Conservation (phyloP, 2,113 vertebrate species). For the Rhabdomys dilectus region DNA sequence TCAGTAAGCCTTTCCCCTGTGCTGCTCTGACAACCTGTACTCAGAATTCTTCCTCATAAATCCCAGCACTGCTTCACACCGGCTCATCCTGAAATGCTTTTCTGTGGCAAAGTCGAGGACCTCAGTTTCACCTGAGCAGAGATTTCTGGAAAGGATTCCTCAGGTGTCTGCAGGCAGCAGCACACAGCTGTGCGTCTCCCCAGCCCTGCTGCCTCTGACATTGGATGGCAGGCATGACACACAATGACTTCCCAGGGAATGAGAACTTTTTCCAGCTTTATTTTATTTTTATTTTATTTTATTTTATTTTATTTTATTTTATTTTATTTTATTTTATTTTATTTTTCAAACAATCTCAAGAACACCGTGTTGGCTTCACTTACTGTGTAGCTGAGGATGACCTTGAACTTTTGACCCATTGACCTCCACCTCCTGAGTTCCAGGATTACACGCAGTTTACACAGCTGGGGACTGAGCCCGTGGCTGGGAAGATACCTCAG, state of each 20-base stretch:
- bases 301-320: not conserved
- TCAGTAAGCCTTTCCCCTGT: not conserved
- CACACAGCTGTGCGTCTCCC: not conserved
- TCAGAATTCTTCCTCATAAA: not conserved
- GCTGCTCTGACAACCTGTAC: not conserved
- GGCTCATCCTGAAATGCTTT: not conserved
- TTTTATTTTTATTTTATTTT: not conserved
- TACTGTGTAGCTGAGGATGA: not conserved
- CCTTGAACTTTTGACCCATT: not conserved
- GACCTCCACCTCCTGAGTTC: not conserved
- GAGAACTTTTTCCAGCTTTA: not conserved
- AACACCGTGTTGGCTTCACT: not conserved
- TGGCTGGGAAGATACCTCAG: not conserved
- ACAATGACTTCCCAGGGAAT: not conserved
- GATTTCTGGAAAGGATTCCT: not conserved
- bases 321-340: not conserved
- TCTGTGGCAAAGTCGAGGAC: not conserved
- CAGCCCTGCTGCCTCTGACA: not conserved
- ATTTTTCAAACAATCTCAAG: not conserved
- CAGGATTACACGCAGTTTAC: not conserved
- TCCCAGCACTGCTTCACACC: not conserved
- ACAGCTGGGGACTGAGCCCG: not conserved
- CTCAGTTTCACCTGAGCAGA: not conserved
- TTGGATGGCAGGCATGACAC: not conserved
- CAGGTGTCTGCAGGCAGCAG: not conserved